These are phyloP conservation scores for Xyrichtys novacula DNA, from an alignment of 2,797 vertebrate species.

Conservation along the genomic window DNA sequence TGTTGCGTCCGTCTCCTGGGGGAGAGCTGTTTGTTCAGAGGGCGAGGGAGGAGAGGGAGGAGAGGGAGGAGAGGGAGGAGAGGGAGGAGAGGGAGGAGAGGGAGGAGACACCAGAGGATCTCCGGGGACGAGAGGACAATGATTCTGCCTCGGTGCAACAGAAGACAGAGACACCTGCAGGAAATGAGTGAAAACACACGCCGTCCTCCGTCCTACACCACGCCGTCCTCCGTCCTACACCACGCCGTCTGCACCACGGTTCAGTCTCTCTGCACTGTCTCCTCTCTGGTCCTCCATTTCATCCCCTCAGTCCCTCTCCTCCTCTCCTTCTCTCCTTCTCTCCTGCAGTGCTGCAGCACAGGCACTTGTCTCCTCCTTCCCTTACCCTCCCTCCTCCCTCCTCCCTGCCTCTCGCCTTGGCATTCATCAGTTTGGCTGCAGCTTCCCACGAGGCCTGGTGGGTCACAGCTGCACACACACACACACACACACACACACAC, in stretches of 20 bases:
- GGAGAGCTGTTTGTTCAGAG: constrained; percentile 68
- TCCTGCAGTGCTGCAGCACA: constrained; percentile 76
- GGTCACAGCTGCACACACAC: constrained; percentile 59
- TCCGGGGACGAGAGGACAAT: constrained; percentile 53
- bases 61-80: constrained; percentile 21
- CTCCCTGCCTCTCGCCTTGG: constrained; percentile 51
- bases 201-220: constrained; percentile 3
- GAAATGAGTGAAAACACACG: constrained; percentile 18
- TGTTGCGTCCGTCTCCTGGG: constrained; percentile 42
- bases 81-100: constrained; percentile 47
- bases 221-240: constrained; percentile 2
- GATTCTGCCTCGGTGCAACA: no score
- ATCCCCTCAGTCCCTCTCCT: constrained; percentile 27
- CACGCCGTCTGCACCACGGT: background rate
- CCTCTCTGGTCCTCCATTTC: no score
- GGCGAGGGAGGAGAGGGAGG: constrained; percentile 40
- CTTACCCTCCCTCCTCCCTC: constrained; percentile 23
- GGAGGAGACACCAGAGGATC: constrained; percentile 42
- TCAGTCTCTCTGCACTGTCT: no score
- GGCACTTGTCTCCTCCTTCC: constrained; percentile 56
- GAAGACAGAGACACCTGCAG: constrained; percentile 43
- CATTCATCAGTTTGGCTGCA: constrained; percentile 74
- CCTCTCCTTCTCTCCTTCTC: constrained; percentile 20
- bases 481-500: constrained; percentile 19
- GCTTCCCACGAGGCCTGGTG: constrained; percentile 65